These are phyloP conservation scores for Melitaea cinxia DNA, from an alignment of 1,140 invertebrate species.

Conservation along the genomic window DNA sequence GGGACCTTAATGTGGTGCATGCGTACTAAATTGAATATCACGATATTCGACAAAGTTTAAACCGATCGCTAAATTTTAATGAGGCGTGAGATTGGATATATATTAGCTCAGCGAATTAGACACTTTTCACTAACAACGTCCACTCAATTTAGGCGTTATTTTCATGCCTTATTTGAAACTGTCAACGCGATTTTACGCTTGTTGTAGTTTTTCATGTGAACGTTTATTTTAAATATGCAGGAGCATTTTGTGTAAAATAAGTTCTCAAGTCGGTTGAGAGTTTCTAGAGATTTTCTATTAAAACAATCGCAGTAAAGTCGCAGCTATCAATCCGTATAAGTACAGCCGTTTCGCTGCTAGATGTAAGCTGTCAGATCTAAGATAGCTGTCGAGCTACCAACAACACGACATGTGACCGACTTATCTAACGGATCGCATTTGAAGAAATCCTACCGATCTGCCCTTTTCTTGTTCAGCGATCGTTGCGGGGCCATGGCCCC, in stretches of 20 bases:
- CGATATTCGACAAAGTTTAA: conserved; percentile 12
- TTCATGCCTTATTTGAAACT: conserved; percentile 24
- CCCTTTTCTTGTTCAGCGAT: conserved; percentile 8
- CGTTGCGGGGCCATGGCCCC: too few species aligned
- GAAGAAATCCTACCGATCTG: conserved; percentile 13
- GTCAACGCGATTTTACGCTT: conserved; percentile 16
- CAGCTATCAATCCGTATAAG: conserved; percentile 11
- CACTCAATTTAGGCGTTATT: conserved; percentile 22
- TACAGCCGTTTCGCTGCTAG: background rate
- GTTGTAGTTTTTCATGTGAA: conserved; percentile 1
- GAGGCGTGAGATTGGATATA: conserved; percentile 30
- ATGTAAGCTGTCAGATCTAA: conserved; percentile 16
- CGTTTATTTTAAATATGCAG: conserved; percentile 2
- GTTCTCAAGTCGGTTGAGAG: background rate
- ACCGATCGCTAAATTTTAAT: conserved; percentile 32
- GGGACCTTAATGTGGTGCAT: conserved; percentile 36
- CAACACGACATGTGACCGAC: conserved; percentile 16
- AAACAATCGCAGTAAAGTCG: conserved; percentile 9
- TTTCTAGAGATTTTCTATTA: background rate
- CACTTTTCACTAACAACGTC: conserved; percentile 14
- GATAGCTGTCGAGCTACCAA: conserved; percentile 15
- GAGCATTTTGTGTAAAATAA: background rate
- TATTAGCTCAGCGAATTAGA: conserved; percentile 27
- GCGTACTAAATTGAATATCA: conserved; percentile 36
- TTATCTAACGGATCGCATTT: conserved; percentile 10